A percentile compares a stretch with the other conserved stretches of the same genome.
Evolutionary conservation across 2,113 vertebrate genomes (phyloP).

Genomic region (Hucho hucho): DNA sequence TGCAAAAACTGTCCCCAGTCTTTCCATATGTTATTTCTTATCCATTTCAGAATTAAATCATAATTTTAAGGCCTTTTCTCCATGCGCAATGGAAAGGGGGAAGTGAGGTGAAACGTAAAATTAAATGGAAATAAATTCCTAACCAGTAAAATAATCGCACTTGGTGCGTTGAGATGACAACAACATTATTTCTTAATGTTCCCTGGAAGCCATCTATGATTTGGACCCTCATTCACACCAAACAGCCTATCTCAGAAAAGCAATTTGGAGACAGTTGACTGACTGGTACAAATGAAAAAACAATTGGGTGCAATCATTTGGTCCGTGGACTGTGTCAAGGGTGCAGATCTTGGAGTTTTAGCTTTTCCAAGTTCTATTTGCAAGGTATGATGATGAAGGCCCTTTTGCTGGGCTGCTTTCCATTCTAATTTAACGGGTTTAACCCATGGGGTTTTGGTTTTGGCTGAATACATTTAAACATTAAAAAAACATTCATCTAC

Average conservation of each 20-base stretch:
- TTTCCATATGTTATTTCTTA: background rate
- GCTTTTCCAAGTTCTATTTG: background rate
- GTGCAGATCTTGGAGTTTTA: background rate
- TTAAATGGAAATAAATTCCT: background rate
- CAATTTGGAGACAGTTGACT: background rate
- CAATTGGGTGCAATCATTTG: background rate
- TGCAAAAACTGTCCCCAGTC: background rate
- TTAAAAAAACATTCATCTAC: background rate
- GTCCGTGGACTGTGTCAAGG: background rate
- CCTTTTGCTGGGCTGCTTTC: background rate
- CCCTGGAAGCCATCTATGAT: background rate
- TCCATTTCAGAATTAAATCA: background rate
- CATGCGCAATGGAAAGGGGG: background rate
- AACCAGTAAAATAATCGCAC: background rate
- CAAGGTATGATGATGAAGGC: background rate
- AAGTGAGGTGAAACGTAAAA: background rate
- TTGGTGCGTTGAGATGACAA: background rate
- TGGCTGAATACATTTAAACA: background rate
- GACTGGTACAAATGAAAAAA: conserved; percentile 2
- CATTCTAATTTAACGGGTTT: background rate
- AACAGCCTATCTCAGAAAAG: background rate
- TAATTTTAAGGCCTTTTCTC: background rate
- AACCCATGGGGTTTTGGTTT: background rate
- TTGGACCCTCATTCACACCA: background rate
- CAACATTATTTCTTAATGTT: background rate